phyloP scores from a whole-genome alignment of 2,113 vertebrate genomes.

The Corvus cornix region DNA sequence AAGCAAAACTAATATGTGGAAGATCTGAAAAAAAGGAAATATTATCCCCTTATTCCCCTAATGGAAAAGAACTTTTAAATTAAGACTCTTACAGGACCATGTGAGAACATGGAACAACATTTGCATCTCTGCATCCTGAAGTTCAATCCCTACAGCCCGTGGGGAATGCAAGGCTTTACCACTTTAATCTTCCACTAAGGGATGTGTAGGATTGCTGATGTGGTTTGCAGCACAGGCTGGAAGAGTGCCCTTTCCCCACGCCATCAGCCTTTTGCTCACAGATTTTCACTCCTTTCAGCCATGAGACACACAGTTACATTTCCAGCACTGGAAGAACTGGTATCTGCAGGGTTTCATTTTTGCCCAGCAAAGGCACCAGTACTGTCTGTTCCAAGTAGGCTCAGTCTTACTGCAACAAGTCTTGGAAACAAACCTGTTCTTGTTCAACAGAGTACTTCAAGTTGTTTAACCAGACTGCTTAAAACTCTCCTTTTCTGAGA shows the following conservation, averaged over 20 bases:
- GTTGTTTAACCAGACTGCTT: neutral
- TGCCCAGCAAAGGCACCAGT: neutral
- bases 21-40: neutral
- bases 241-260: neutral
- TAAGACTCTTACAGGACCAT: neutral
- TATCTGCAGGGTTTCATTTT: neutral
- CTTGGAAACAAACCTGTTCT: neutral
- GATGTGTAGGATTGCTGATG: too few relatives aligned
- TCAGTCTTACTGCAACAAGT: neutral
- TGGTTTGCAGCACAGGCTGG: neutral
- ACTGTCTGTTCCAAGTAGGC: neutral
- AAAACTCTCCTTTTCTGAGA: conserved; percentile 11
- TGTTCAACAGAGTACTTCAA: neutral
- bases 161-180: neutral
- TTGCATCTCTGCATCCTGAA: neutral
- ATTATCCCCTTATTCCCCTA: neutral
- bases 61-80: neutral
- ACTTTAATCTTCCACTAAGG: neutral
- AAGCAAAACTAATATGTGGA: neutral
- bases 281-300: neutral
- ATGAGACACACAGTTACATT: neutral
- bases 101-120: neutral
- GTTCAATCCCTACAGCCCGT: neutral
- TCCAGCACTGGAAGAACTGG: neutral
- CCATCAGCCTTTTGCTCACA: neutral